A percentile compares a stretch with the other conserved stretches of the same genome.
Evolutionary conservation across 2,888 invertebrate genomes (phyloP).

Genomic region (Lathronympha strigana): DNA sequence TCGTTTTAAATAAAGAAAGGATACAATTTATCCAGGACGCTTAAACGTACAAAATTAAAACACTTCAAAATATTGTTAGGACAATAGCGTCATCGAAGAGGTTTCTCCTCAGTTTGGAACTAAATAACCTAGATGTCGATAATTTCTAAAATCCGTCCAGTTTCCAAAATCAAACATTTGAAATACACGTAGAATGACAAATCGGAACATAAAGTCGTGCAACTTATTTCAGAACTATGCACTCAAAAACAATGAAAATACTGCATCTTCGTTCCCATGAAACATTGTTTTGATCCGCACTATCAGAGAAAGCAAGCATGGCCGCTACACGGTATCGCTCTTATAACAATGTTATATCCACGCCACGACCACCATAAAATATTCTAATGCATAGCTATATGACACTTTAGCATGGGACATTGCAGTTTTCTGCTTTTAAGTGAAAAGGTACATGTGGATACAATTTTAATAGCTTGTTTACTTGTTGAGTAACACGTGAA

Average conservation of each 20-base stretch:
- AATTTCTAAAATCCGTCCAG: too few species aligned
- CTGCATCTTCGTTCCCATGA: slow-evolving; percentile 14
- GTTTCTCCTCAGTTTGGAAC: too few species aligned
- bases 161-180: neutral
- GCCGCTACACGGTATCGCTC: slow-evolving; percentile 42
- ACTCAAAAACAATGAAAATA: neutral
- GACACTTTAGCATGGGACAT: slow-evolving; percentile 12
- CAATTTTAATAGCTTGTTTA: slow-evolving; percentile 8
- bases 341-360: slow-evolving; percentile 31
- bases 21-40: too few species aligned
- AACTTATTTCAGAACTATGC: neutral
- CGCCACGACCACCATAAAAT: slow-evolving; percentile 31
- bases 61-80: too few species aligned
- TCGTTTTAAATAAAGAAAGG: too few species aligned
- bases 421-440: slow-evolving; percentile 17
- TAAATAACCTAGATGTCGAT: too few species aligned
- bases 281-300: neutral
- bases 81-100: too few species aligned
- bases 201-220: too few species aligned
- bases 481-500: neutral
- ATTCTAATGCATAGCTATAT: slow-evolving; percentile 35
- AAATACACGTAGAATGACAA: too few species aligned
- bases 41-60: too few species aligned
- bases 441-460: slow-evolving; percentile 11
- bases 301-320: slow-evolving; percentile 34